Percentiles rank a stretch among this genome's conserved stretches.
Conservation (phyloP, 2,797 vertebrate species). For the Molothrus aeneus region DNA sequence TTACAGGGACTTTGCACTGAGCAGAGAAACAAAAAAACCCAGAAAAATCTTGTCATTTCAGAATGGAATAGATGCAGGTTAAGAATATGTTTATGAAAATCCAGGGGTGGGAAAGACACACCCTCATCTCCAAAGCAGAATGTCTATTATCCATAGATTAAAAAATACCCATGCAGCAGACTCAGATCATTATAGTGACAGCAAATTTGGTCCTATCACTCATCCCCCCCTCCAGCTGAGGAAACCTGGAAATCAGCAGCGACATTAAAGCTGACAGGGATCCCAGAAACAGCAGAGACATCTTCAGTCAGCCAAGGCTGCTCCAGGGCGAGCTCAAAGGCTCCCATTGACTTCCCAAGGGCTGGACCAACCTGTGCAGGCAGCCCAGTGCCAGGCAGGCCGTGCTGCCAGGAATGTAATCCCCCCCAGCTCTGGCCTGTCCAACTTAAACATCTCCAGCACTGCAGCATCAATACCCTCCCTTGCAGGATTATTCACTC, state of each 20-base stretch:
- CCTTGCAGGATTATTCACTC: background rate
- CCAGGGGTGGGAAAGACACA: background rate
- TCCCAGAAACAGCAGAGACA: background rate
- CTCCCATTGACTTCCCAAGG: background rate
- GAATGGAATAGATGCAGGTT: background rate
- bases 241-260: background rate
- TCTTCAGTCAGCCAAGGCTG: background rate
- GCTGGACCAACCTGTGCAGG: background rate
- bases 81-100: slow-evolving; percentile 18
- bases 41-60: slow-evolving; percentile 12
- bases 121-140: background rate
- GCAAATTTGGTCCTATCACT: background rate
- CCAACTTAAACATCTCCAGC: background rate
- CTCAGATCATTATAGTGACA: background rate
- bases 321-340: background rate
- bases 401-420: background rate
- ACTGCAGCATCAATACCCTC: background rate
- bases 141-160: background rate
- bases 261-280: background rate
- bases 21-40: accelerated
- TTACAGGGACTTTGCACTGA: slow-evolving; percentile 57
- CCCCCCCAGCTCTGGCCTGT: background rate
- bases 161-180: background rate
- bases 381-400: background rate
- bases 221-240: background rate